Percentiles rank a stretch among this genome's conserved stretches.
These are phyloP conservation scores for Patella depressa DNA, from an alignment of 2,888 invertebrate genomes.

Conservation along the genomic window DNA sequence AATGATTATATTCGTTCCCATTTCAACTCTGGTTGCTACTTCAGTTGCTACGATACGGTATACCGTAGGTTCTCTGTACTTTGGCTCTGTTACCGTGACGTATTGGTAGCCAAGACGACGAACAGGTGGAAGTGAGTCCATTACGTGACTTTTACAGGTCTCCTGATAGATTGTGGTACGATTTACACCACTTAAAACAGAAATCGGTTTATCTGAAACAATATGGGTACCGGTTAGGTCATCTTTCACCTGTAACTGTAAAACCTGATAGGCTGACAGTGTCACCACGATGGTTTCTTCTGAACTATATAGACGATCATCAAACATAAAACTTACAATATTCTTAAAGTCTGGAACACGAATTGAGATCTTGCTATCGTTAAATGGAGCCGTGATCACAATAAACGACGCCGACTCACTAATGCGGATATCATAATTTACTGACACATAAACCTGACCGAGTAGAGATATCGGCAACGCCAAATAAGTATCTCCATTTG, in stretches of 20 bases:
- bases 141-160: conserved; percentile 15
- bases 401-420: conserved; percentile 17
- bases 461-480: conserved; percentile 19
- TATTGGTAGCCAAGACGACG: conserved; percentile 43
- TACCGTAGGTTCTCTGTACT: neutral
- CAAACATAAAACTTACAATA: conserved; percentile 15
- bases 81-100: conserved; percentile 32
- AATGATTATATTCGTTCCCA: conserved; percentile 6
- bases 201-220: conserved; percentile 15
- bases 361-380: conserved; percentile 18
- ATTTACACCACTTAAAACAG: conserved; percentile 23
- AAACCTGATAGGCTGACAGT: conserved; percentile 20
- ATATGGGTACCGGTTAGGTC: conserved; percentile 23
- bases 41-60: conserved; percentile 28
- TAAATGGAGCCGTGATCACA: conserved; percentile 15
- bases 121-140: conserved; percentile 21
- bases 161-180: conserved; percentile 12
- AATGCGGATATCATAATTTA: neutral
- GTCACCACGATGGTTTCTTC: conserved; percentile 9
- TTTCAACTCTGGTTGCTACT: conserved; percentile 9
- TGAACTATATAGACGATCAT: neutral
- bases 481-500: conserved; percentile 21
- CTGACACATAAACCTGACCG: conserved; percentile 20
- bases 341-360: conserved; percentile 1
- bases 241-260: neutral